These are phyloP conservation scores for Sepioteuthis lessoniana DNA, from an alignment of 2,888 invertebrate genomes.

Conservation along the genomic window DNA sequence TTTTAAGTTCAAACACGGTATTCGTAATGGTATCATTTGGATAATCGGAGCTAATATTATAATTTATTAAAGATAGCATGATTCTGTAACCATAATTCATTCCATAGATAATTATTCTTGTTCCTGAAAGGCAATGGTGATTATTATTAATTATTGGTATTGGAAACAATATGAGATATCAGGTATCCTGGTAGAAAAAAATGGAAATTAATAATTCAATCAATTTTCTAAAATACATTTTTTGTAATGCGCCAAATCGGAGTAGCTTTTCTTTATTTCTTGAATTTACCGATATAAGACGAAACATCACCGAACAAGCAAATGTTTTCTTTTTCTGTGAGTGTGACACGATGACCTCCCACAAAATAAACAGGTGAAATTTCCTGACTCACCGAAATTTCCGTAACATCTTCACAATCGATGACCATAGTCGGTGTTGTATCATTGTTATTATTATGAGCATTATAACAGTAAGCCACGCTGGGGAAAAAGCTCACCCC, in stretches of 20 bases:
- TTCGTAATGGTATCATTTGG: too few species aligned
- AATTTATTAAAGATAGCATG: too few species aligned
- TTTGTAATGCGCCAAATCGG: background rate
- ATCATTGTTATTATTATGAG: background rate
- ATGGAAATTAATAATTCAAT: too few species aligned
- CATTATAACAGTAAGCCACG: background rate
- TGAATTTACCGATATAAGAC: background rate
- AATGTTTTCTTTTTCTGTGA: background rate
- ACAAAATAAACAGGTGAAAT: background rate
- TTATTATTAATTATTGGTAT: too few species aligned
- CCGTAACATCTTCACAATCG: background rate
- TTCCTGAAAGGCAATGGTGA: too few species aligned
- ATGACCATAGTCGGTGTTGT: background rate
- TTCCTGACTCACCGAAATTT: background rate
- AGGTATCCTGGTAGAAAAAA: too few species aligned
- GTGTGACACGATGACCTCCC: background rate
- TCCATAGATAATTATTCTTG: too few species aligned
- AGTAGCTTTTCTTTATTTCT: background rate
- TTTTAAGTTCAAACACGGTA: too few species aligned
- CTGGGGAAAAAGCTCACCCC: background rate
- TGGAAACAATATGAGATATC: too few species aligned
- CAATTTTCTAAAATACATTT: background rate
- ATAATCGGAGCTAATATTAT: too few species aligned
- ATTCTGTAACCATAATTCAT: too few species aligned
- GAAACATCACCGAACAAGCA: background rate